These are phyloP conservation scores for Drosophila guanche DNA, from an alignment of 1,140 invertebrate genomes.

Conservation along the genomic window DNA sequence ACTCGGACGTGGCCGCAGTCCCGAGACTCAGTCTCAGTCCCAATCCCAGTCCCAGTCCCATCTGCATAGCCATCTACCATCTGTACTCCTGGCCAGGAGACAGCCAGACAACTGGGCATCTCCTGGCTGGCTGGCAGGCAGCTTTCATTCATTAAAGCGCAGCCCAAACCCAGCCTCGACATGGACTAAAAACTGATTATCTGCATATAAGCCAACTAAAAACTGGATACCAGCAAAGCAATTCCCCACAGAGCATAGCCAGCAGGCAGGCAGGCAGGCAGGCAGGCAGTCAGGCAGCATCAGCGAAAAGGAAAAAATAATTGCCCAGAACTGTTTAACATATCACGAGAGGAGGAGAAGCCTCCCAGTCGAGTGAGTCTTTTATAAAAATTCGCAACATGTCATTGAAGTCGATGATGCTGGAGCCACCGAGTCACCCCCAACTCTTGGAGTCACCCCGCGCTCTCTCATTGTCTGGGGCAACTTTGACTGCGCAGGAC, in stretches of 20 bases:
- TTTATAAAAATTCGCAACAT: slow-evolving; percentile 82
- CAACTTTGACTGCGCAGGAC: slow-evolving; percentile 67
- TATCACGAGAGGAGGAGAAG: slow-evolving; percentile 49
- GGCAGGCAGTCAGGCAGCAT: slow-evolving; percentile 6
- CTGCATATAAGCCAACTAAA: slow-evolving; percentile 77
- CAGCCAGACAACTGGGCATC: neutral
- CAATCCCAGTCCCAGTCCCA: slow-evolving; percentile 11
- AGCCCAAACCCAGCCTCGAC: slow-evolving; percentile 64
- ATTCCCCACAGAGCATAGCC: neutral
- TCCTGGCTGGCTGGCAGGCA: slow-evolving; percentile 27
- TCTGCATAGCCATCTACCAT: neutral
- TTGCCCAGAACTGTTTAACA: slow-evolving; percentile 82
- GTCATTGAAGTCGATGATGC: slow-evolving; percentile 65
- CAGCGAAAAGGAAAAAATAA: slow-evolving; percentile 65
- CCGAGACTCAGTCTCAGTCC: too few relatives aligned
- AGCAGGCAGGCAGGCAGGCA: slow-evolving; percentile 1
- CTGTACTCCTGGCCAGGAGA: slow-evolving; percentile 28
- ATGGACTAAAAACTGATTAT: slow-evolving; percentile 78
- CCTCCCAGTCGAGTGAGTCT: slow-evolving; percentile 65
- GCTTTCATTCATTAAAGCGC: slow-evolving; percentile 79
- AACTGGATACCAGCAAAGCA: slow-evolving; percentile 47
- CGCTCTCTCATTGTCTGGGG: slow-evolving; percentile 40
- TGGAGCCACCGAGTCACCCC: slow-evolving; percentile 60
- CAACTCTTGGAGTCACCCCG: slow-evolving; percentile 25
- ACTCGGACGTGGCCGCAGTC: too few relatives aligned